Conservation (phyloP, 1,140 invertebrate genomes). For the Euwallacea fornicatus region DNA sequence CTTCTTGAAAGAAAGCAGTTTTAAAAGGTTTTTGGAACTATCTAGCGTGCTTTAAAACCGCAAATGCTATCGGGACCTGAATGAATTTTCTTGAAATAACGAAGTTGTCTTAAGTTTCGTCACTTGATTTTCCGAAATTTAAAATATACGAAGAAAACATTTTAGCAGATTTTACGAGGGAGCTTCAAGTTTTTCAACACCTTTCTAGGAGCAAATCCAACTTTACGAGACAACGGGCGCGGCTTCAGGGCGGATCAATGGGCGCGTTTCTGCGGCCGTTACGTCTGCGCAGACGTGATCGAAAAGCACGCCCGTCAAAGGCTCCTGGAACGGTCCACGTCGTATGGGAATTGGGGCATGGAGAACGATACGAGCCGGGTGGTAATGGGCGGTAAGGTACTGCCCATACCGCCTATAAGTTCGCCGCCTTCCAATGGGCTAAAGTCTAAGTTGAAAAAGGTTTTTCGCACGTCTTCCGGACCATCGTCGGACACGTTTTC, state of each 20-base stretch:
- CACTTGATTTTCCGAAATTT: no score
- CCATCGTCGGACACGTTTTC: constrained; percentile 53
- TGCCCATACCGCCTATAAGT: constrained; percentile 44
- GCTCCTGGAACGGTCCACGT: constrained; percentile 59
- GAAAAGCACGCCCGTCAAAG: constrained; percentile 66
- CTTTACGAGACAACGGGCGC: constrained; percentile 69
- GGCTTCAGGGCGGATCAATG: constrained; percentile 75
- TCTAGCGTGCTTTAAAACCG: constrained; percentile 6
- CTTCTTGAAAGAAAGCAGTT: background rate
- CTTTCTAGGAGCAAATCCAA: constrained; percentile 70
- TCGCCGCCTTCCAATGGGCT: constrained; percentile 44
- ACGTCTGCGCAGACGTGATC: constrained; percentile 74
- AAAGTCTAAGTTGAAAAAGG: constrained; percentile 61
- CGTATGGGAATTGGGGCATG: constrained; percentile 62
- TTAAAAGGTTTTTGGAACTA: constrained; percentile 11
- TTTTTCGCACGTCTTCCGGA: constrained; percentile 62
- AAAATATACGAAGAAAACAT: no score
- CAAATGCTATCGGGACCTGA: background rate
- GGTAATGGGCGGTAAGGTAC: constrained; percentile 59
- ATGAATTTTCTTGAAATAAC: background rate
- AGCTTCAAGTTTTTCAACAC: background rate
- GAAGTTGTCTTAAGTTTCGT: no score
- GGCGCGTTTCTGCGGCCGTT: constrained; percentile 75
- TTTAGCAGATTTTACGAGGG: no score
- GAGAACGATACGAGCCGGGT: constrained; percentile 60